Evolutionary conservation across 2,113 vertebrate species (phyloP), one percentile per base, ranked within the genome.

Genomic region (Phycodurus eques): DNA sequence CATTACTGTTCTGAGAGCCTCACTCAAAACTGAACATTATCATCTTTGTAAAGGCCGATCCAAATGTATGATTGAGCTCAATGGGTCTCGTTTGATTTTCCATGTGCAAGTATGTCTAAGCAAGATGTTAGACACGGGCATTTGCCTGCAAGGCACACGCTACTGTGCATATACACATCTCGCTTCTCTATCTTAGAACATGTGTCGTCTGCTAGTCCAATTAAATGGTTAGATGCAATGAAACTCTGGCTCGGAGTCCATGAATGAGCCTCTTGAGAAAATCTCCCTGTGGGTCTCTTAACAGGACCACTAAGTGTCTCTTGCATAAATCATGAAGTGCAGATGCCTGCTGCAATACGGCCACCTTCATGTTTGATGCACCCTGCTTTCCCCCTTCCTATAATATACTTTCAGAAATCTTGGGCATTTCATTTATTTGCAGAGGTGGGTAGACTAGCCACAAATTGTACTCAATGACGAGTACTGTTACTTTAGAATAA

Each of bases 281-380:
- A 71, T 42, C 73, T 76, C 71, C 76, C 77, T 64, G 39, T 85
- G 80, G 76, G 76, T 42, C 27, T 64, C 71, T 81, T 69, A 75
- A 85, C 75, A 68, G 71, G 77, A 82, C 82, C 72, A 88, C 80
- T 72, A 67, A 10, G 17, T 70, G 47, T 72, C 74, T 78, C 77
- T 68, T 90, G 74, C 90, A 89, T 91, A 82, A 88, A 77, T 87
- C 80, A 89, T 89, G 86, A 90, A 84, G 70, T 80, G 66, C 74
- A 77, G 82, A 79, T 83, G 75, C 72, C 84, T 82, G 85, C 88
- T 88, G 85, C 51, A 76, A 86, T 82, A 79, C 83, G 82, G 74
- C 75, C 76, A 53, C 80, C 17, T 84, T 87, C 71, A 83, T 88
- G 80, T 87, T 85, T 88, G 81, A 87, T 80, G 87, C 83, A 88